Percentiles rank a stretch among this genome's conserved stretches.
Conservation (phyloP, 37 sponge, comb jelly and placozoan species). For the Cliona cf. orientalis region DNA sequence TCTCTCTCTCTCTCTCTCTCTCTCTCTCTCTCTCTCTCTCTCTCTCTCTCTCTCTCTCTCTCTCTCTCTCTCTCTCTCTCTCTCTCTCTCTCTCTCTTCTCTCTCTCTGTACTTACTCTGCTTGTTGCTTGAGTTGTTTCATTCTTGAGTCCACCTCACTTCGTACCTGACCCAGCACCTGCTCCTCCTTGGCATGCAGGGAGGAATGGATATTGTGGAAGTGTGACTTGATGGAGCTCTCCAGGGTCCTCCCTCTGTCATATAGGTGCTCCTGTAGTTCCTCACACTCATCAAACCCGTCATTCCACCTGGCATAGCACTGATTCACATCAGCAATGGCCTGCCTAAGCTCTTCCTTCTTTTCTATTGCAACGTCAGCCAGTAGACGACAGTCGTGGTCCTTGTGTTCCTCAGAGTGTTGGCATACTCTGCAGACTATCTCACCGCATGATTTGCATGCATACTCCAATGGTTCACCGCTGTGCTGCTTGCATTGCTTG, state of each 20-base stretch:
- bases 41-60: too few relatives aligned
- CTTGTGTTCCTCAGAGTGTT: slow-evolving; percentile 9
- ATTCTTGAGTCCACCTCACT: slow-evolving; percentile 14
- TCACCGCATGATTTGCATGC: slow-evolving; percentile 11
- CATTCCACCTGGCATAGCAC: slow-evolving; percentile 19
- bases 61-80: too few relatives aligned
- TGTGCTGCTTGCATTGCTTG: slow-evolving; percentile 6
- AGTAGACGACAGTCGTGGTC: slow-evolving; percentile 29
- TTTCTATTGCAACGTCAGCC: slow-evolving; percentile 16
- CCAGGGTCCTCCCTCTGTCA: neutral
- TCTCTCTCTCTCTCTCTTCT: too few relatives aligned
- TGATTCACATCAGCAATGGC: neutral
- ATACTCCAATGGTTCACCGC: slow-evolving; percentile 18
- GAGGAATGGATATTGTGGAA: slow-evolving; percentile 14
- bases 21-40: too few relatives aligned
- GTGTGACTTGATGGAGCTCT: slow-evolving; percentile 14
- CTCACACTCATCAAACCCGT: slow-evolving; percentile 25
- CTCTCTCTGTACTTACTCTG: slow-evolving; percentile 31
- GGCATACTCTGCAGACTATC: slow-evolving; percentile 16
- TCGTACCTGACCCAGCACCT: slow-evolving; percentile 2
- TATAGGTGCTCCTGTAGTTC: slow-evolving; percentile 1
- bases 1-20: too few relatives aligned
- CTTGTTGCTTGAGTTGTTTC: slow-evolving; percentile 13
- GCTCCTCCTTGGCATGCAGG: slow-evolving; percentile 10
- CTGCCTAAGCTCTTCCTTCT: neutral